Evolutionary conservation across 2,888 invertebrate genomes (phyloP).

Genomic region (Phyllotreta cruciferae): DNA sequence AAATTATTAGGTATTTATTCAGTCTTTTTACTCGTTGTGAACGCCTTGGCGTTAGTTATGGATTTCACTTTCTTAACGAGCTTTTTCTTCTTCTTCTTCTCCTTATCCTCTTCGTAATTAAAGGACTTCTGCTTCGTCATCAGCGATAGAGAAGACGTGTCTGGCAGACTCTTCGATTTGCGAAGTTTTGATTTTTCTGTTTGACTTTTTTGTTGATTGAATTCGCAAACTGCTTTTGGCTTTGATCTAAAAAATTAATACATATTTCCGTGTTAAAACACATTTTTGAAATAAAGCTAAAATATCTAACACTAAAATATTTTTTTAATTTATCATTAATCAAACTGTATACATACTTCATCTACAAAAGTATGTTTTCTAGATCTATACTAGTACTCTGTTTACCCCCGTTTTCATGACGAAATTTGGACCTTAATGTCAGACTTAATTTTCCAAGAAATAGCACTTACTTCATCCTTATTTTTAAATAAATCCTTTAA

Average conservation of each 20-base stretch:
- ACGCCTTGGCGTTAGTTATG: constrained; percentile 47
- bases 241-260: constrained; percentile 44
- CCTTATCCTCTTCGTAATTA: constrained; percentile 41
- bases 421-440: no score
- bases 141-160: constrained; percentile 39
- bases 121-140: constrained; percentile 37
- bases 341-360: no score
- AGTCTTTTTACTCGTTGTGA: constrained; percentile 42
- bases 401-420: no score
- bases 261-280: neutral
- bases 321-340: neutral
- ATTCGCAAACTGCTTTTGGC: constrained; percentile 48
- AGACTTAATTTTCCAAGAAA: no score
- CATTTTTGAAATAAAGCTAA: neutral
- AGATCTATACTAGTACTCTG: no score
- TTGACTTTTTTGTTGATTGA: constrained; percentile 19
- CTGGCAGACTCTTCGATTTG: constrained; percentile 54
- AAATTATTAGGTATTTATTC: constrained; percentile 28
- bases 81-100: constrained; percentile 53
- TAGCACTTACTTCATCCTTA: no score
- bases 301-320: neutral
- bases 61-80: constrained; percentile 53
- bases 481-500: no score
- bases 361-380: no score
- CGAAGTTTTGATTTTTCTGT: constrained; percentile 40